Percentiles rank a stretch among this genome's conserved stretches.
Conservation (phyloP, 2,113 vertebrate species). For the Ammodytes dubius region DNA sequence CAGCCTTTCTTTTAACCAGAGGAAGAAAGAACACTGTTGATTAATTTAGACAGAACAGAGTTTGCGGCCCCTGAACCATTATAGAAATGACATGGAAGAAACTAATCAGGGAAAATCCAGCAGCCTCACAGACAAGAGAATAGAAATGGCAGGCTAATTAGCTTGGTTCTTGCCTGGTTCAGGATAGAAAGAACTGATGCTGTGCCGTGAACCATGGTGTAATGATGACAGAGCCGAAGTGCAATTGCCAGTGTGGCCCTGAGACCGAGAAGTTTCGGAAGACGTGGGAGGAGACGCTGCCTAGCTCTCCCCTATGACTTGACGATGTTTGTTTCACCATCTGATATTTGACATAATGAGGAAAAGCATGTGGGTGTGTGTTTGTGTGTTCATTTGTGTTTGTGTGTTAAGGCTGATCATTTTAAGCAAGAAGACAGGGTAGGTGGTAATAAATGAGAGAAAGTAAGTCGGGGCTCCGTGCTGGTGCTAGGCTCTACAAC, state of each 20-base stretch:
- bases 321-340: constrained; percentile 67
- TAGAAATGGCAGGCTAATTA: constrained; percentile 76
- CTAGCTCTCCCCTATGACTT: constrained; percentile 50
- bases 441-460: constrained; percentile 65
- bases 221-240: constrained; percentile 73
- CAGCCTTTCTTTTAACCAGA: constrained; percentile 20
- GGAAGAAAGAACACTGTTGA: constrained; percentile 61
- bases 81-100: constrained; percentile 69
- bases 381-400: background rate
- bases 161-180: constrained; percentile 68
- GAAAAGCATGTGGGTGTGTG: constrained; percentile 31
- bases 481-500: constrained; percentile 69
- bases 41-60: constrained; percentile 72
- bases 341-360: constrained; percentile 78
- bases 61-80: constrained; percentile 70
- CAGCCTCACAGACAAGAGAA: constrained; percentile 69
- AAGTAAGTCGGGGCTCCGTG: constrained; percentile 47
- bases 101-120: constrained; percentile 68
- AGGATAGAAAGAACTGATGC: constrained; percentile 59
- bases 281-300: constrained; percentile 59
- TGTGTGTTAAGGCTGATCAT: constrained; percentile 12
- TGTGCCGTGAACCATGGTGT: constrained; percentile 59
- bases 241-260: constrained; percentile 63
- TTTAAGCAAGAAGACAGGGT: constrained; percentile 44
- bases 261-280: constrained; percentile 66